Base-by-base conservation (phyloP, 2,797 vertebrate species). In the Mionectes olivaceus region DNA sequence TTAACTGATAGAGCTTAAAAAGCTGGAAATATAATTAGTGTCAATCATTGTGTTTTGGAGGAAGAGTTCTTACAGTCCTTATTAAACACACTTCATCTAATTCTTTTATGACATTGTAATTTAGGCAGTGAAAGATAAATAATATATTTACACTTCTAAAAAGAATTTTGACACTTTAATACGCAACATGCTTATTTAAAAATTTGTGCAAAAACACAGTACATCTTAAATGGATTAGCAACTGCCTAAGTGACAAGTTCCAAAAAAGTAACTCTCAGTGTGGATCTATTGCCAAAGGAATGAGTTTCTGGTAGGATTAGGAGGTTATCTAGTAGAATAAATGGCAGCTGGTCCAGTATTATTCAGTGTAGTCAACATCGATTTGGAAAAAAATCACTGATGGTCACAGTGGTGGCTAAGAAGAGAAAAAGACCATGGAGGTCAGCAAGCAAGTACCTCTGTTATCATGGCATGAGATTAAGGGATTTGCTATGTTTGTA, bases 1-100 rank as follows among this genome's bases (percentile, higher is more conserved):
- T 90, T 95, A 95, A 93, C 77, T 84, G 46, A 90, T 70, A 63
- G 11, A 84, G 80, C 90, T 79, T 89, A 76, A 89, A 90, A 94
- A 74, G 32, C 43, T 64, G 80, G 68, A 75, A 70, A 80, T 87
- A 50, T 60, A 84, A 73, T 83, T 73, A 89, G 9, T 13, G 50
- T 43, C 75, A 89, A 68, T 87, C 89, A 60, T 47, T 24, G 21
- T 19, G 7, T 49, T 49, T 78, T 87, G 46, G 21, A 85, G 69
- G 80, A 92, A 70, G 30, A 81, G 33, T 71, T 68, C 49, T 90
- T 74, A 60, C 33, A 77, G 46, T 76, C 24, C 71, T 70, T 61
- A 90, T 90, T 89, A 94, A 89, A 73, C 41, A 84, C 22, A 77
- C 30, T 82, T 89, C 39, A 82, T 43, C 39, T 35, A 79, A 77